Evolutionary conservation across 2,888 invertebrate species (phyloP).

Genomic region (Phyllotreta striolata): DNA sequence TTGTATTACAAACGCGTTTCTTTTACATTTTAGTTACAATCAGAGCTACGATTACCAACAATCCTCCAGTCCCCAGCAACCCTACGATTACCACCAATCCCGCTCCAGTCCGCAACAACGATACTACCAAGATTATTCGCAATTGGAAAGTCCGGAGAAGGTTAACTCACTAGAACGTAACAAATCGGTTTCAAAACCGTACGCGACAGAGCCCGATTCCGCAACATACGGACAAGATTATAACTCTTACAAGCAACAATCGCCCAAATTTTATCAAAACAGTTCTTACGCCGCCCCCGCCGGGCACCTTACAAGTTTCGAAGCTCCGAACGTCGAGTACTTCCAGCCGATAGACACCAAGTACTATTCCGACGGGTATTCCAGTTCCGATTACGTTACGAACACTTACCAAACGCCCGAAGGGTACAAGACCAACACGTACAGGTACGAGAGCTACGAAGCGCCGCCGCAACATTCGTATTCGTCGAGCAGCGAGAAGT

Average conservation of each 20-base stretch:
- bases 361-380: constrained; percentile 51
- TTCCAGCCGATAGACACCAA: constrained; percentile 34
- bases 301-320: constrained; percentile 28
- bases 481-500: constrained; percentile 56
- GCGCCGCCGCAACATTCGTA: constrained; percentile 54
- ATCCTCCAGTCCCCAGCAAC: constrained; percentile 44
- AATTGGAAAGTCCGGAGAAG: constrained; percentile 60
- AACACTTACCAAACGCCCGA: constrained; percentile 59
- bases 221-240: constrained; percentile 56
- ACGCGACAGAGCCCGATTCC: constrained; percentile 55
- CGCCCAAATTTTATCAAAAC: constrained; percentile 46
- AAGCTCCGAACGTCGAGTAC: constrained; percentile 26
- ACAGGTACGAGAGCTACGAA: constrained; percentile 57
- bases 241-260: constrained; percentile 48
- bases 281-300: constrained; percentile 33
- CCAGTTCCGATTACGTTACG: constrained; percentile 55
- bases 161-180: constrained; percentile 58
- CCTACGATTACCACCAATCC: constrained; percentile 48
- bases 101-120: constrained; percentile 44
- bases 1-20: neutral
- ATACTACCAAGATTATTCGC: constrained; percentile 57
- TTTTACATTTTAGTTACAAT: constrained; percentile 37
- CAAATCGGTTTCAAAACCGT: constrained; percentile 52
- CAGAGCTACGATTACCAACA: constrained; percentile 48
- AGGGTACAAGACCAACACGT: constrained; percentile 57